Evolutionary conservation across 2,888 invertebrate species (phyloP), one percentile per base, ranked within the genome.

Genomic region (Andrena trimmerana): DNA sequence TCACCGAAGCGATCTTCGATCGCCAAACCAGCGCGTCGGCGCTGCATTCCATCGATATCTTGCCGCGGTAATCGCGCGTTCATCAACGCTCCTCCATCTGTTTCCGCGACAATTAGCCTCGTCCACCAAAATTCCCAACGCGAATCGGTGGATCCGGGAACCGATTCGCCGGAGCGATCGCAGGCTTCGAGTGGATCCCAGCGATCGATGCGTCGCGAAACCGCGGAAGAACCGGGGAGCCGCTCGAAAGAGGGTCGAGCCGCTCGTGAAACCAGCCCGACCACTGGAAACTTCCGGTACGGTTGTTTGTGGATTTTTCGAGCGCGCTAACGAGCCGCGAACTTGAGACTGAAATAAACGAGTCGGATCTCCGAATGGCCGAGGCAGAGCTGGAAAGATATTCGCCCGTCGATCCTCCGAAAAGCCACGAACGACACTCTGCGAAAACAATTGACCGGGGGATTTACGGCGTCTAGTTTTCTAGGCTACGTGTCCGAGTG

Each of bases 261-360:
- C 10, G 48, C 67, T 10, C 7, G 13, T 16, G 27, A 42, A 42
- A 42, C 42, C 16, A 31, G 33, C 52, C 27, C 52, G 16, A 52
- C 24, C 31, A 65, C 50, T 42, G 59, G 63, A 52, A 83, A 78
- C 63, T 75, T 36, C 66, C 77, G 62, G 42, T 54, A 52, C 48
- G 60, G 82, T 69, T 85, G 75, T 75, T 81, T 71, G 78, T 69
- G 66, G 75, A 83, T 72, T 81, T 85, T 60, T 72, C 73, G 66
- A 52, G 69, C 74, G 67, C 54, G 85, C 74, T 78, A 85, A 83
- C 78, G 75, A 83, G 71, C 72, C 73, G 76, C 75, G 85, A 85
- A 85, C 87, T 71, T 78, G 75, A 70, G 57, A 63, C 78, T 69
- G 85, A 85, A 85, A 85, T 78, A 82, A 82, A 72, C 72, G 69